A percentile compares a stretch with the other conserved stretches of the same genome.
phyloP scores from a whole-genome alignment of 2,797 vertebrate genomes.

The Gymnocypris eckloni region DNA sequence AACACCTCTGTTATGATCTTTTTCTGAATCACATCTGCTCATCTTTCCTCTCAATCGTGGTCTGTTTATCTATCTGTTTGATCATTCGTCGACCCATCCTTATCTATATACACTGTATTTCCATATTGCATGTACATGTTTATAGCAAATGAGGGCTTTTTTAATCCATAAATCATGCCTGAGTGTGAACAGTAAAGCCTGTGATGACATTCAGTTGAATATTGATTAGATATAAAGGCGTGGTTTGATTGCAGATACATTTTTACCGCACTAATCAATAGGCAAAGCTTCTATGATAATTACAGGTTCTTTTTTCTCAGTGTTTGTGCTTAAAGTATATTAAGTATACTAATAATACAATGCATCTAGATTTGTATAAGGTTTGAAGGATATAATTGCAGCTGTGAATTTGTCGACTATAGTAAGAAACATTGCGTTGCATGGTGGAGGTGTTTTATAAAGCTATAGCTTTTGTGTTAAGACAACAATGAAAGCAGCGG shows the following conservation, averaged over 20 bases:
- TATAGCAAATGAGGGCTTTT: conserved; percentile 30
- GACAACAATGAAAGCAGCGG: conserved; percentile 74
- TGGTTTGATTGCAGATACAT: conserved; percentile 52
- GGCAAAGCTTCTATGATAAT: conserved; percentile 53
- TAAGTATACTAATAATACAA: conserved; percentile 53
- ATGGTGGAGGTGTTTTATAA: conserved; percentile 60
- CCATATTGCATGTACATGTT: conserved; percentile 29
- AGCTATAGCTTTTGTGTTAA: conserved; percentile 73
- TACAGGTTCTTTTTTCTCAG: conserved; percentile 39
- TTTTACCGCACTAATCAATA: conserved; percentile 47
- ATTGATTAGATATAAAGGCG: conserved; percentile 50
- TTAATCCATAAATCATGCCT: conserved; percentile 32
- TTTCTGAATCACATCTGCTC: background rate
- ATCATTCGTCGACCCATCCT: conserved; percentile 12
- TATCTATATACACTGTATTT: conserved; percentile 19
- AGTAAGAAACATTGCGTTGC: conserved; percentile 39
- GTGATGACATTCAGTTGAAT: conserved; percentile 46
- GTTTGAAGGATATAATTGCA: conserved; percentile 56
- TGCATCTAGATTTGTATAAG: conserved; percentile 53
- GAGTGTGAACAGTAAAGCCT: conserved; percentile 48
- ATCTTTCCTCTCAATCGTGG: background rate
- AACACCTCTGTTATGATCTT: background rate
- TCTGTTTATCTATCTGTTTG: conserved; percentile 23
- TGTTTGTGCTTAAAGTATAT: conserved; percentile 54
- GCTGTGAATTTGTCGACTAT: conserved; percentile 46